Conservation (phyloP, 2,113 vertebrate genomes). For the Leiothrix lutea region DNA sequence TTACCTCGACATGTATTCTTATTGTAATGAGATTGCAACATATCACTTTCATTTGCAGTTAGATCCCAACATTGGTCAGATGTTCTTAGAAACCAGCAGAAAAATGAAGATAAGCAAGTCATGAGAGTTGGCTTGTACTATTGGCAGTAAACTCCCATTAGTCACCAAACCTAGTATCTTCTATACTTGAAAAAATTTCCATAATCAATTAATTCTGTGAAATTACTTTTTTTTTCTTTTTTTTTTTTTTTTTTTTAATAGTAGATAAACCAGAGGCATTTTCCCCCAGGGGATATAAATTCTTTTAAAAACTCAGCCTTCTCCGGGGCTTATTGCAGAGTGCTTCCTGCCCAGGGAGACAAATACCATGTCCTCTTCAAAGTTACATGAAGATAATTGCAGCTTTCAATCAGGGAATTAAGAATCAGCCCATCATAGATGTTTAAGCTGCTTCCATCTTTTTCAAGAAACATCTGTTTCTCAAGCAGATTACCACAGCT, state of each 20-base stretch:
- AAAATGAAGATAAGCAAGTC: conserved; percentile 29
- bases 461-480: conserved; percentile 70
- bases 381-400: conserved; percentile 60
- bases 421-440: conserved; percentile 27
- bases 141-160: not conserved
- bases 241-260: not conserved
- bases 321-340: conserved; percentile 33
- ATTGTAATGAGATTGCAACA: not conserved
- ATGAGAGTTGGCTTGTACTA: conserved; percentile 12
- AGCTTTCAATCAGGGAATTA: conserved; percentile 58
- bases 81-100: not conserved
- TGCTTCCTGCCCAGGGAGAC: conserved; percentile 7
- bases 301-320: not conserved
- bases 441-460: conserved; percentile 47
- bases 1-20: not conserved
- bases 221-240: not conserved
- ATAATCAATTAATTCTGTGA: conserved; percentile 70
- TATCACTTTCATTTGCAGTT: not conserved
- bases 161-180: not conserved
- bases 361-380: conserved; percentile 39
- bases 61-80: not conserved
- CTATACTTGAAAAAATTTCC: conserved; percentile 48
- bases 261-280: not conserved
- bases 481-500: conserved; percentile 62
- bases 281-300: not conserved